phyloP scores from a whole-genome alignment of 1,140 invertebrate species.

The Acyrthosiphon pisum region DNA sequence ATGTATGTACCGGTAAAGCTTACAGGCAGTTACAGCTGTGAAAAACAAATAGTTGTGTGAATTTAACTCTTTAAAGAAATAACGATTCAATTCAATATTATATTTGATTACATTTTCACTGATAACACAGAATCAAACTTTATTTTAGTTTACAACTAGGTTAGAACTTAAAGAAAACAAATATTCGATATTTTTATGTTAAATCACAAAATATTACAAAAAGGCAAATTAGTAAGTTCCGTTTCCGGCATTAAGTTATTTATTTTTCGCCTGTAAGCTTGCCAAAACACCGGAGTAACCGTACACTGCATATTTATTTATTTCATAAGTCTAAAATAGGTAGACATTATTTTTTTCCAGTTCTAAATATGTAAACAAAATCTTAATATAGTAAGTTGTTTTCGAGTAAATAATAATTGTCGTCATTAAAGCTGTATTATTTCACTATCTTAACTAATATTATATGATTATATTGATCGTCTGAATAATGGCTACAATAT shows the following conservation, averaged over 20 bases:
- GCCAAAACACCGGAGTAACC: constrained; percentile 52
- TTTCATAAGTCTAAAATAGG: constrained; percentile 43
- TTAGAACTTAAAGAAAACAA: background rate
- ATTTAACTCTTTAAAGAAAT: background rate
- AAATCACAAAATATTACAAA: background rate
- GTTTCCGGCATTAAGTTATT: constrained; percentile 17
- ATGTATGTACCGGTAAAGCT: background rate
- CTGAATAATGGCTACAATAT: background rate
- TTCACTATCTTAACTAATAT: background rate
- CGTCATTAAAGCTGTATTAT: background rate
- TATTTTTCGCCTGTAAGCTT: constrained; percentile 8
- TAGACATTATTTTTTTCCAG: background rate
- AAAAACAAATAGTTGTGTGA: background rate
- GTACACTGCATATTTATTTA: constrained; percentile 48
- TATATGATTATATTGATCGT: background rate
- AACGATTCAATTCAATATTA: background rate
- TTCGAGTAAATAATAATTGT: background rate
- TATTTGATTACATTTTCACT: background rate
- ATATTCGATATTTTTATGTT: background rate
- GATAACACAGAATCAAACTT: too few species aligned
- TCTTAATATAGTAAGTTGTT: background rate
- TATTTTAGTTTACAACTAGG: background rate
- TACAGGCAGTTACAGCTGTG: background rate
- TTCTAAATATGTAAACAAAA: background rate
- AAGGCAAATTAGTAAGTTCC: background rate